Evolutionary conservation across 2,113 vertebrate species (phyloP), one percentile per base, ranked within the genome.

Genomic region (Phoxinus phoxinus): DNA sequence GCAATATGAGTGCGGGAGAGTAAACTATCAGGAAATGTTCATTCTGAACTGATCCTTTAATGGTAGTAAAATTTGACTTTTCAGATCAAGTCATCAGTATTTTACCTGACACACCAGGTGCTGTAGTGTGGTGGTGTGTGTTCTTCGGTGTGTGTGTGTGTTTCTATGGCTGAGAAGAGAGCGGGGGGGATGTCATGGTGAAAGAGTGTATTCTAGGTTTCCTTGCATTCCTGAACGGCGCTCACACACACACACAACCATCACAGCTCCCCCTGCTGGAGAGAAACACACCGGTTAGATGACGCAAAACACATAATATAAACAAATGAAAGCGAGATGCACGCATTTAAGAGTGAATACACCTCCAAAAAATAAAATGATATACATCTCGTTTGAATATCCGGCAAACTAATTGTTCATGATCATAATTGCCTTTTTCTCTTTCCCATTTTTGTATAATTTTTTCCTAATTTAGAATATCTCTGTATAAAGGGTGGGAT

Each of bases 111-210:
- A 67, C 84, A 89, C 88, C 83, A 83, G 53, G 44, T 30, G 71
- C n/a, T 85, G 73, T 73, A 74, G 86, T 82, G 87, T 53, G 75
- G 63, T 73, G 46, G 73, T 30, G 73, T 76, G 76, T 79, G 76
- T 59, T 58, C 19, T 37, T 37, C 51, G n/a, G 59, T 37, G 80
- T 32, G 78, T 77, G 25, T 44, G 35, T 75, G 48, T 56, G 85
- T 35, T 58, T 10, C 84, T 79, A 87, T 74, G 86, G 63, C 76
- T 84, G 85, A 84, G 37, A 65, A 37, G 65, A 84, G 78, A 79
- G 74, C 37, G 35, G 83, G n/a, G 83, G 77, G 84, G 37, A 44
- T 53, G 58, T 75, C 88, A 89, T 89, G 85, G 56, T n/a, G 73
- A 85, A 84, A 41, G 30, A 44, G 73, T 72, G 69, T 25, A 41